These are phyloP conservation scores for Stenopsyche tienmushanensis DNA, from an alignment of 1,140 invertebrate species.

Conservation along the genomic window DNA sequence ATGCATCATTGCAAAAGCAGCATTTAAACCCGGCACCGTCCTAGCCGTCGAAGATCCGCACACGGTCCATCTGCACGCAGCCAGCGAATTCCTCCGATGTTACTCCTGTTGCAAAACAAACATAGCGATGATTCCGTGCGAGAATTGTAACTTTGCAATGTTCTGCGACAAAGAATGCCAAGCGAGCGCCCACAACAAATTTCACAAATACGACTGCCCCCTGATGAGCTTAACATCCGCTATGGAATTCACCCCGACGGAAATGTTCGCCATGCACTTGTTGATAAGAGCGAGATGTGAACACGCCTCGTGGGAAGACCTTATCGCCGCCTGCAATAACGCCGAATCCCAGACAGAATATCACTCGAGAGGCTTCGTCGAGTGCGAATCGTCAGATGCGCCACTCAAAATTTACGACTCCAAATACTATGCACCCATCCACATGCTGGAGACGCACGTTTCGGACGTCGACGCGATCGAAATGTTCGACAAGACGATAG, in stretches of 20 bases:
- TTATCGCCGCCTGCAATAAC: constrained; percentile 50
- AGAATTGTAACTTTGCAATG: constrained; percentile 61
- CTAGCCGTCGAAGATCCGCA: constrained; percentile 78
- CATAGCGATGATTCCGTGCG: constrained; percentile 67
- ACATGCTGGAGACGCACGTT: constrained; percentile 65
- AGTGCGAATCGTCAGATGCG: constrained; percentile 55
- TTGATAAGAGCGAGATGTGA: constrained; percentile 59
- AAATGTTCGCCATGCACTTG: constrained; percentile 65
- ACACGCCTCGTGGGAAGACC: constrained; percentile 50
- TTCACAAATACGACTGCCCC: constrained; percentile 76
- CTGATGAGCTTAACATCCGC: constrained; percentile 61
- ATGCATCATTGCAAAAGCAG: constrained; percentile 63
- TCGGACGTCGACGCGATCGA: neutral
- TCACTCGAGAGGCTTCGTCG: constrained; percentile 51
- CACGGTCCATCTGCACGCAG: constrained; percentile 65
- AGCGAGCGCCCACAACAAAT: constrained; percentile 57
- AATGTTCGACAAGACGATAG: neutral
- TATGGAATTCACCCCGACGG: constrained; percentile 63
- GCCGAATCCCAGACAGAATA: constrained; percentile 47
- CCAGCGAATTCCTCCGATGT: constrained; percentile 70
- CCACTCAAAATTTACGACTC: constrained; percentile 43
- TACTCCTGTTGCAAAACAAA: constrained; percentile 72
- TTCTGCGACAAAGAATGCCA: constrained; percentile 74
- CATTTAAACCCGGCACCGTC: constrained; percentile 74
- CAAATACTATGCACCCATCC: constrained; percentile 56